Percentiles rank a stretch among this genome's conserved stretches.
These are phyloP conservation scores for Drosophila dunni DNA, from an alignment of 1,140 invertebrate genomes.

Conservation along the genomic window DNA sequence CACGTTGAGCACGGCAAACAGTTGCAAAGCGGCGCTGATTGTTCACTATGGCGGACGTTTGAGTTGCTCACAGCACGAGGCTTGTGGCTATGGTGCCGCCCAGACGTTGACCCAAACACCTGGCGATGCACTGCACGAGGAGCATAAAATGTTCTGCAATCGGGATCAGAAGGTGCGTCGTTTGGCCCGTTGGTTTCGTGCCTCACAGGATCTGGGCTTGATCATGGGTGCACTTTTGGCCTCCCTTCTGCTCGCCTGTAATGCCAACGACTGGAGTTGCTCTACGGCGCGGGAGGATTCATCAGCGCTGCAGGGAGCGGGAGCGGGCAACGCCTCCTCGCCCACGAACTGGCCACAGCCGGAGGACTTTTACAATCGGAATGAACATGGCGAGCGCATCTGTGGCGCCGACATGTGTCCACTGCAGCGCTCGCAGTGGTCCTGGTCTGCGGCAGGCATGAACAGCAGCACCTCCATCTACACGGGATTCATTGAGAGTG, in stretches of 20 bases:
- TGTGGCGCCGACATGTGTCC: conserved; percentile 87
- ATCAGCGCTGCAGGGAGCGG: background rate
- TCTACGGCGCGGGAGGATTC: conserved; percentile 44
- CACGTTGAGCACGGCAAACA: conserved; percentile 85
- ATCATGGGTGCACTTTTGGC: conserved; percentile 86
- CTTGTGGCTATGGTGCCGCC: conserved; percentile 72
- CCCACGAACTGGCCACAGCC: conserved; percentile 42
- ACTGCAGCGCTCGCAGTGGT: conserved; percentile 34
- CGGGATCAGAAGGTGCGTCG: conserved; percentile 83
- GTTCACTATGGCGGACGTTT: conserved; percentile 87
- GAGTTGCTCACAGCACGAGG: conserved; percentile 85
- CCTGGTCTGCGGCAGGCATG: conserved; percentile 14
- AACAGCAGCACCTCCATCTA: conserved; percentile 55
- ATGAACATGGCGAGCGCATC: conserved; percentile 85
- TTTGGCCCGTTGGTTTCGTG: conserved; percentile 84
- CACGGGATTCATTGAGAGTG: conserved; percentile 66
- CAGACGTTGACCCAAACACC: conserved; percentile 82
- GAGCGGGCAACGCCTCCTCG: conserved; percentile 15
- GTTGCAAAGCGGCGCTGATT: conserved; percentile 86
- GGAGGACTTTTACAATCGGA: conserved; percentile 85
- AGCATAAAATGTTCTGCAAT: conserved; percentile 84
- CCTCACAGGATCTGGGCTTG: conserved; percentile 86
- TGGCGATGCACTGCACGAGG: conserved; percentile 78
- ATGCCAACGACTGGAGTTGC: conserved; percentile 74
- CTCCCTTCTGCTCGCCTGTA: conserved; percentile 85